A percentile compares a stretch with the other conserved stretches of the same genome.
phyloP scores from a whole-genome alignment of 2,113 vertebrate species.

The Rhinopithecus roxellana region DNA sequence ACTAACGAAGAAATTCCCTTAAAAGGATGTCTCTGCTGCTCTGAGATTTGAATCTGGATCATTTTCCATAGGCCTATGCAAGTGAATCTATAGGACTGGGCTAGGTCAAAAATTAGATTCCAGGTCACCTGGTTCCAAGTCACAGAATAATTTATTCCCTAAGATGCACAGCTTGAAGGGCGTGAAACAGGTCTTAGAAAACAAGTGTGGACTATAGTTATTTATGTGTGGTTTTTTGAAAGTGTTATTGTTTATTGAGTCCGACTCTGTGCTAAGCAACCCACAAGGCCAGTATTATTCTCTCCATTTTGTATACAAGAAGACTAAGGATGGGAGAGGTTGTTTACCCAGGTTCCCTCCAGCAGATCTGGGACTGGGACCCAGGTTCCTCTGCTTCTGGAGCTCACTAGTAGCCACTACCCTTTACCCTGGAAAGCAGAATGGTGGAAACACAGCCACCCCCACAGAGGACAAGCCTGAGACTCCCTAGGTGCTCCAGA shows the following conservation, averaged over 20 bases:
- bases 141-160: background rate
- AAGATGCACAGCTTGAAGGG: background rate
- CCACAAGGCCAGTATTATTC: background rate
- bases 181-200: slow-evolving; percentile 46
- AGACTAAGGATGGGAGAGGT: background rate
- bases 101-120: slow-evolving; percentile 24
- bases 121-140: slow-evolving; percentile 16
- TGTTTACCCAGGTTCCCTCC: background rate
- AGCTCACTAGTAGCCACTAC: background rate
- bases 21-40: background rate
- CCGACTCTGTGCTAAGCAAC: background rate
- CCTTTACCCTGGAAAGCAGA: background rate
- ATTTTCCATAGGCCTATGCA: background rate
- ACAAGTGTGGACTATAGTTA: background rate
- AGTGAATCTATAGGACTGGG: background rate
- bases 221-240: background rate
- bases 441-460: background rate
- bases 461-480: background rate
- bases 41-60: background rate
- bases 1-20: slow-evolving; percentile 35
- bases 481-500: background rate
- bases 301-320: background rate
- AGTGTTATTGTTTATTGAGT: background rate
- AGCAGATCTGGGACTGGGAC: background rate
- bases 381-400: background rate